Percentiles rank a stretch among this genome's conserved stretches.
Evolutionary conservation across 2,888 invertebrate genomes (phyloP).

Genomic region (Drosophila neonasuta): DNA sequence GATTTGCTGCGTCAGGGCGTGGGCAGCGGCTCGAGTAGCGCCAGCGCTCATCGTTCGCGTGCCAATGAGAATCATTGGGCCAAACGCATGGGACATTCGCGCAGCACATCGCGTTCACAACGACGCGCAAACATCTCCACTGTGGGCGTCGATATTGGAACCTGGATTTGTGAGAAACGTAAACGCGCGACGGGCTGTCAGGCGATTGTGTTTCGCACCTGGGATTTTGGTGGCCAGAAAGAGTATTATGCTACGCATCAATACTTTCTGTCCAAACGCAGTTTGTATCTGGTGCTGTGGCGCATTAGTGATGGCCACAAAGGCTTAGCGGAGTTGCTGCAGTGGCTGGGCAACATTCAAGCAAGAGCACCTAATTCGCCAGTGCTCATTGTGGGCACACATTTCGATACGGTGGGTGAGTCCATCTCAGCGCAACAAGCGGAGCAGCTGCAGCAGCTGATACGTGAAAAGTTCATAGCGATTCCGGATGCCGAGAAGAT

Average conservation of each 20-base stretch:
- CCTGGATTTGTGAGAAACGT: conserved; percentile 95
- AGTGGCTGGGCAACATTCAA: conserved; percentile 98
- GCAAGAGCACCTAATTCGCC: conserved; percentile 98
- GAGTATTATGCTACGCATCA: conserved; percentile 99
- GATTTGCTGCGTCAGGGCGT: conserved; percentile 95
- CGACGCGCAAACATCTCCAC: conserved; percentile 92
- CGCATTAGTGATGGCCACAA: conserved; percentile 94
- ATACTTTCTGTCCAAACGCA: conserved; percentile 97
- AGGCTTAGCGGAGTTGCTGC: conserved; percentile 94
- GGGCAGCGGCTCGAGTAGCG: conserved; percentile 54
- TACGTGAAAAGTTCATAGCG: conserved; percentile 93
- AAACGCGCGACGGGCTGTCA: conserved; percentile 88
- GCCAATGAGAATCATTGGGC: conserved; percentile 91
- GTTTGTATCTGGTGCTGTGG: conserved; percentile 98
- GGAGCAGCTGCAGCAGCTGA: conserved; percentile 93
- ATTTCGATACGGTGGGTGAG: conserved; percentile 91
- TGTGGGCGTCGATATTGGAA: conserved; percentile 98
- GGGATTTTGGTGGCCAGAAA: conserved; percentile 99
- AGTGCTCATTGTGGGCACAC: conserved; percentile 97
- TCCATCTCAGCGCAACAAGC: conserved; percentile 81
- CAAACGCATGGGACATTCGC: conserved; percentile 95
- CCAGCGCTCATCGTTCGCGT: conserved; percentile 86
- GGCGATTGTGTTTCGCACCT: conserved; percentile 95
- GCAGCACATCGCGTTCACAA: conserved; percentile 88
- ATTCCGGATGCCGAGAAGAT: conserved; percentile 98